phyloP scores from a whole-genome alignment of 2,888 invertebrate species.

The Glyphotaelius pellucidus region DNA sequence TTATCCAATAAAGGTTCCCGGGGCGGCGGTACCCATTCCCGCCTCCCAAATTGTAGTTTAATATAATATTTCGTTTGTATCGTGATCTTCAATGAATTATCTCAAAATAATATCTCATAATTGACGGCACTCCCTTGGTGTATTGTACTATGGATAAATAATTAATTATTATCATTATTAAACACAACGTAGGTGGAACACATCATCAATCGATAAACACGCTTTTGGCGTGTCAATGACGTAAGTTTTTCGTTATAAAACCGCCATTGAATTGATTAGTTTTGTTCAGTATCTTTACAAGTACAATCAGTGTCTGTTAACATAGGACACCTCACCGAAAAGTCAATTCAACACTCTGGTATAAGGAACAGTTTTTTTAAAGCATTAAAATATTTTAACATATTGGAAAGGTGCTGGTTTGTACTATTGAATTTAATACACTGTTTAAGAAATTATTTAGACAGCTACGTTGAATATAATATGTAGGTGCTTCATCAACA shows the following conservation, averaged over 20 bases:
- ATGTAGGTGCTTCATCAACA: neutral
- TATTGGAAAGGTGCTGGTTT: neutral
- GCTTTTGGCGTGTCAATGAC: constrained; percentile 11
- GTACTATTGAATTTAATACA: neutral
- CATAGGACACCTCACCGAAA: neutral
- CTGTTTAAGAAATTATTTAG: neutral
- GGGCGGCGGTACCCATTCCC: too few species aligned
- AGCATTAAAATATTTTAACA: neutral
- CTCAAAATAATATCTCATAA: neutral
- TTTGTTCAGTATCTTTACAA: neutral
- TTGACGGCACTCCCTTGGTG: neutral
- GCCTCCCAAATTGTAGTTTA: too few species aligned
- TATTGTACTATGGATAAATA: neutral
- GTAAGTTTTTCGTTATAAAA: constrained; percentile 7
- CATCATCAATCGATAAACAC: constrained; percentile 11
- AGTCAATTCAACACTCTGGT: neutral
- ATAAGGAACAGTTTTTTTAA: neutral
- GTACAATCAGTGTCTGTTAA: neutral
- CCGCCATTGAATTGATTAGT: neutral
- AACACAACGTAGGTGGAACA: constrained; percentile 4
- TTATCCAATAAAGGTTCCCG: too few species aligned
- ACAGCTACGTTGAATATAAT: neutral
- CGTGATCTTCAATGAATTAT: neutral
- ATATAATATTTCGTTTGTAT: neutral
- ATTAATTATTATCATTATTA: neutral